phyloP scores from a whole-genome alignment of 30 jellyfish, hydroid and myxozoan genomes.

The Pseudorhiza aurosa region DNA sequence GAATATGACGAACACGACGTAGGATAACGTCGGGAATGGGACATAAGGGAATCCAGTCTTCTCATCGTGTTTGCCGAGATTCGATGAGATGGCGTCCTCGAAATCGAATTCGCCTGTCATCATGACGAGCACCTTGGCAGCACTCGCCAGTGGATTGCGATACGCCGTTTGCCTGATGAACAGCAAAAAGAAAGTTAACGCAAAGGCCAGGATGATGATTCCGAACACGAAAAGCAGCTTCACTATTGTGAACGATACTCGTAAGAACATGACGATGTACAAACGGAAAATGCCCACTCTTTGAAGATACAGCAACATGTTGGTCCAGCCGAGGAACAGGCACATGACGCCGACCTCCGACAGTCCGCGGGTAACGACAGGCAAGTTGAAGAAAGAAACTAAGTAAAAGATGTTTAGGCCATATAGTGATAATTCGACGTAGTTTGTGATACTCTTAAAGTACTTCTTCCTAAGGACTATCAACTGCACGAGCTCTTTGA shows the following conservation, averaged over 20 bases:
- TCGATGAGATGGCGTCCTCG: constrained; percentile 42
- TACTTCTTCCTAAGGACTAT: constrained; percentile 34
- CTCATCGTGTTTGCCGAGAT: constrained; percentile 4
- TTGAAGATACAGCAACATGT: constrained; percentile 60
- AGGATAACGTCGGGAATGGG: constrained; percentile 36
- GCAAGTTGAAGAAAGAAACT: background rate
- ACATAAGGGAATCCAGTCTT: constrained; percentile 36
- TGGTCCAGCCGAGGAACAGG: constrained; percentile 69
- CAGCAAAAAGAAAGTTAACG: constrained; percentile 57
- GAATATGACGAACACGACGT: constrained; percentile 9
- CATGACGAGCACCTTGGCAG: constrained; percentile 65
- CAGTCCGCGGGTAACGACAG: background rate
- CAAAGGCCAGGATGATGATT: constrained; percentile 49
- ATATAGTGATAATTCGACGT: constrained; percentile 24
- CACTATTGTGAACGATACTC: constrained; percentile 50
- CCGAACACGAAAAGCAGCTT: constrained; percentile 58
- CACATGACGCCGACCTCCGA: constrained; percentile 60
- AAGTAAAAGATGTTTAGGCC: constrained; percentile 1
- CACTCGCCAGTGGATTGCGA: constrained; percentile 32
- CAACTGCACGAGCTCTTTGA: constrained; percentile 40
- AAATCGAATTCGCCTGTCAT: constrained; percentile 78
- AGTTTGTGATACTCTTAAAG: constrained; percentile 36
- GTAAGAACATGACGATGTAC: constrained; percentile 72
- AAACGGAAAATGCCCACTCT: constrained; percentile 52
- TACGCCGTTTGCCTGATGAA: constrained; percentile 42